Percentiles rank a stretch among this genome's conserved stretches.
phyloP scores from a whole-genome alignment of 2,113 vertebrate genomes.

The Origma solitaria region DNA sequence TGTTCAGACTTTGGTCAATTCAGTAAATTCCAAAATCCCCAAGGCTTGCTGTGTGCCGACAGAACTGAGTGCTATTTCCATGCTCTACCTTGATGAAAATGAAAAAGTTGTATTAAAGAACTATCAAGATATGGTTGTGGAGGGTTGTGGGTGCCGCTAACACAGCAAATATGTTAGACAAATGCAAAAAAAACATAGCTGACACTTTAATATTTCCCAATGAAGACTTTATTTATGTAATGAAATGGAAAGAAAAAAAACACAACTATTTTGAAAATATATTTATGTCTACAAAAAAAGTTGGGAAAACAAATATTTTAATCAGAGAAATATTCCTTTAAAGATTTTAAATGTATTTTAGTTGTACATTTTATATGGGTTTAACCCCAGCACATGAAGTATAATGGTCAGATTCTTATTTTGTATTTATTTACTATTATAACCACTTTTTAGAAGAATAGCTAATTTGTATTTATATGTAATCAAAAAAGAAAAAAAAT shows the following conservation, averaged over 20 bases:
- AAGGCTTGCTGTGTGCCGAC: slow-evolving; percentile 97
- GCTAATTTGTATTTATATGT: slow-evolving; percentile 99
- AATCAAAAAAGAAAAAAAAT: slow-evolving; percentile 87
- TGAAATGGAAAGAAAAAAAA: slow-evolving; percentile 83
- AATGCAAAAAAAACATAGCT: slow-evolving; percentile 65
- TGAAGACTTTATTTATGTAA: slow-evolving; percentile 99
- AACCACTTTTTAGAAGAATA: slow-evolving; percentile 99
- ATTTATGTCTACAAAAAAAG: slow-evolving; percentile 96
- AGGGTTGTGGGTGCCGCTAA: slow-evolving; percentile 96
- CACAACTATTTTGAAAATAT: slow-evolving; percentile 96
- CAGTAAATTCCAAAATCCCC: slow-evolving; percentile 97
- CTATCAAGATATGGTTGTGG: slow-evolving; percentile 99
- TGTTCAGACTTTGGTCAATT: slow-evolving; percentile 98
- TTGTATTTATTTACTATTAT: slow-evolving; percentile 99
- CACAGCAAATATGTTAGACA: slow-evolving; percentile 71
- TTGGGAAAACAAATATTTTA: slow-evolving; percentile 99
- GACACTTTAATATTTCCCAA: slow-evolving; percentile 94
- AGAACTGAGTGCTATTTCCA: slow-evolving; percentile 96
- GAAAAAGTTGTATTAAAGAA: slow-evolving; percentile 99
- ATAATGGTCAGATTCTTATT: slow-evolving; percentile 99
- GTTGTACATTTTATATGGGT: slow-evolving; percentile 99
- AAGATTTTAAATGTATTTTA: slow-evolving; percentile 97
- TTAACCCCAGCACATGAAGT: slow-evolving; percentile 99
- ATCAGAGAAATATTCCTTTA: slow-evolving; percentile 97
- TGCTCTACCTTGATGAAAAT: slow-evolving; percentile 97